Conservation (phyloP, 1,140 invertebrate species). For the Camponotus floridanus region DNA sequence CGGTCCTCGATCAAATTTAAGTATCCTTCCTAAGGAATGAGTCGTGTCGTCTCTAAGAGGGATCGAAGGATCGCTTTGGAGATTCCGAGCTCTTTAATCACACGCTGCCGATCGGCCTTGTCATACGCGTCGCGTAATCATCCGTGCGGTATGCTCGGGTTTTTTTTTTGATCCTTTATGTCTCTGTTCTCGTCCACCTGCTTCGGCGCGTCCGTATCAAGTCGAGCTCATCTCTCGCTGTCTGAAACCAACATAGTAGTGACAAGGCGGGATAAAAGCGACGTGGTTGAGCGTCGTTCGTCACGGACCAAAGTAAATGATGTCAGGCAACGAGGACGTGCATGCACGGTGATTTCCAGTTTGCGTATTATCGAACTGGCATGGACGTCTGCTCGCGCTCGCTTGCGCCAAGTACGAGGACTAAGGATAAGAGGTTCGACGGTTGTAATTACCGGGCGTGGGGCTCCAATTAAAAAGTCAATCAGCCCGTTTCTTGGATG, state of each 20-base stretch:
- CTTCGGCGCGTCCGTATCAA: constrained; percentile 22
- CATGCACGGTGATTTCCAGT: constrained; percentile 50
- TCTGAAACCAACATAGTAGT: constrained; percentile 73
- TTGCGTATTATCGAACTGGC: constrained; percentile 56
- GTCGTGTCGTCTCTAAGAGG: neutral
- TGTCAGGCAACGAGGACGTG: neutral
- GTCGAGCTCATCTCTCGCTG: constrained; percentile 60
- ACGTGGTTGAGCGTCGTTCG: constrained; percentile 39
- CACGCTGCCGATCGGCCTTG: constrained; percentile 26
- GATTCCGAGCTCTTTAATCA: neutral
- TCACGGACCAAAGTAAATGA: constrained; percentile 50
- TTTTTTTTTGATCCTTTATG: constrained; percentile 28
- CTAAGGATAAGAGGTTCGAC: constrained; percentile 48
- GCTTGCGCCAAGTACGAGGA: constrained; percentile 33
- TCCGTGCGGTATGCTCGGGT: neutral
- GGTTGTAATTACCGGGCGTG: constrained; percentile 75
- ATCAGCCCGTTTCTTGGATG: constrained; percentile 74
- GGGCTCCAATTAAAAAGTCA: constrained; percentile 83
- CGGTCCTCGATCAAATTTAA: constrained; percentile 11
- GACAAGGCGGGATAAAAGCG: constrained; percentile 59
- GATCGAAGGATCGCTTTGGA: neutral
- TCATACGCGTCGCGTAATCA: constrained; percentile 49
- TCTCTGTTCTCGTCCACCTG: constrained; percentile 20
- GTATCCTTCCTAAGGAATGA: neutral
- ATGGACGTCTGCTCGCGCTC: constrained; percentile 25